Evolutionary conservation across 1,140 invertebrate species (phyloP), one percentile per base, ranked within the genome.

Genomic region (Amyelois transitella): DNA sequence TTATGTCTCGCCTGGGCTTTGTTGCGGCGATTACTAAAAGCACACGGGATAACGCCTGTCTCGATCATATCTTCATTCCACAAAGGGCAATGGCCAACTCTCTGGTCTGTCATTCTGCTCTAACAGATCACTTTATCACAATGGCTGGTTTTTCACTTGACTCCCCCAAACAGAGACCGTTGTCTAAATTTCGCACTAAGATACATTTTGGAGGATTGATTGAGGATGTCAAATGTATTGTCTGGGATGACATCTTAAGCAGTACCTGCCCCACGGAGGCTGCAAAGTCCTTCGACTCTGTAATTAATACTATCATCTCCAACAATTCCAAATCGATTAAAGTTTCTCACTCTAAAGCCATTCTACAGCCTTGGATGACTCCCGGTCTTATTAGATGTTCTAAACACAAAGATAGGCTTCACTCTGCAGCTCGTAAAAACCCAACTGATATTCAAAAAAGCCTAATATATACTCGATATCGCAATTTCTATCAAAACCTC

Each of bases 401-500:
- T 0, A 14, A 14, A 14, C 32, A 38, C n/a, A 38, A 38, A 38
- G 32, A 38, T 6, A 38, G 6, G 6, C 32, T 38, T 2, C 32
- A 38, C 17, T 1, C 6, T 14, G 12, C n/a, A 1, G 32, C 8
- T 2, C 20, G 52, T 10, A 55, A 55, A 25, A 8, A 47, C 6
- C 53, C 53, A 12, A 14, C 19, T 18, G 21, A 55, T 55, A 1
- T n/a, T 12, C n/a, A 38, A 18, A 28, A 18, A 12, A 48, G 6
- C 17, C 25, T 47, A 10, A 48, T 38, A 3, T 55, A 55, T 28
- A 48, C 18, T n/a, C 14, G 53, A 10, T 55, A 55, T 32, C 21
- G 44, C 7, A 55, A 55, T 22, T 55, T 55, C 18, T 55, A 28
- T 14, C 25, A 47, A 7, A 22, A 43, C 7, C 8, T 55, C 10